Evolutionary conservation across 2,888 invertebrate species (phyloP), one percentile per base, ranked within the genome.

Genomic region (Polymixis flavicincta): DNA sequence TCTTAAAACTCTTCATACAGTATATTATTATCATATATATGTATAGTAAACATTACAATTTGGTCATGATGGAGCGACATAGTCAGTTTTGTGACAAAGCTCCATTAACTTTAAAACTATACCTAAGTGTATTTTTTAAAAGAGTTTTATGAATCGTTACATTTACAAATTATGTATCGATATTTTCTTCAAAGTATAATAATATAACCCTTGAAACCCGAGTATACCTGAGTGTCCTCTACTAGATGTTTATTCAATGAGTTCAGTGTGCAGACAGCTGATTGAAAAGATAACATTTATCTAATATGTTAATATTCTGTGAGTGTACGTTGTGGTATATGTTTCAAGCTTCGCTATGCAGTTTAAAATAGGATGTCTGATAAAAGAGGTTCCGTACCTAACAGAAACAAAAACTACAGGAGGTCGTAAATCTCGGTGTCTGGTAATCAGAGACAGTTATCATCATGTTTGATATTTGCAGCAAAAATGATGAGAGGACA

Each of bases 251-350:
- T 78, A 74, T 79, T 76, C 76, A 79, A 73, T 63, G 66, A 69
- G 70, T 84, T 71, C 71, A 59, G 63, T 64, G 59, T 71, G 71
- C 48, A 61, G 85, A 79, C 57, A 66, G 71, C 57, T 48, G 71
- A 82, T 83, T 42, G 69, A 63, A 54, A 48, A 71, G 71, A 78
- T 82, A 82, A 72, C 72, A 37, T 72, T 70, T 77, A 72, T 77
- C 37, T 78, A 69, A 77, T 69, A 72, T 76, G 80, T 80, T 68
- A 48, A 80, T 80, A 64, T 67, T 63, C 19, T 42, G 48, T 50
- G 37, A 45, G 45, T 63, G 32, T 14, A 45, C 32, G 59, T 42
- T 48, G 25, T 50, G 50, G 55, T 66, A 37, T 55, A 55, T 25
- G 52, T 14, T 60, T 59, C 42, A 59, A 50, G 64, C 22, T 59